These are phyloP conservation scores for Vultur gryphus DNA, from an alignment of 2,797 vertebrate genomes.

Conservation along the genomic window DNA sequence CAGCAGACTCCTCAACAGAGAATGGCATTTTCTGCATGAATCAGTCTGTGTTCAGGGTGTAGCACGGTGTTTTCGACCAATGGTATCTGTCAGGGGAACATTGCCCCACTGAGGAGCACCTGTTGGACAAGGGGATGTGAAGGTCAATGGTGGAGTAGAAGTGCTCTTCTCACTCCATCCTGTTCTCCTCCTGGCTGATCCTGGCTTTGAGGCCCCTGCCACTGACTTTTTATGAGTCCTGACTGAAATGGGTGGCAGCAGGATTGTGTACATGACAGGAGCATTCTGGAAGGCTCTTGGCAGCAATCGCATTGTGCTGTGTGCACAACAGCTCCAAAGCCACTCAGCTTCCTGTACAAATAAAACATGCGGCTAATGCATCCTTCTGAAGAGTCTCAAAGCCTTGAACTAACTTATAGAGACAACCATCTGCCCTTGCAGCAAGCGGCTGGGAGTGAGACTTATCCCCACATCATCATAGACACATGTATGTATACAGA, in stretches of 20 bases:
- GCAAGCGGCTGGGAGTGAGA: neutral
- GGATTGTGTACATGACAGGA: neutral
- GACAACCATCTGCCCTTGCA: neutral
- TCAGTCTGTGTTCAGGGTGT: accelerated
- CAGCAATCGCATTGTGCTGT: neutral
- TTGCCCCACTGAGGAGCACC: neutral
- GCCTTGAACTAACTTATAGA: neutral
- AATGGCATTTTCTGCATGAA: neutral
- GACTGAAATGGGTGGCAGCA: neutral
- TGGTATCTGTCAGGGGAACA: neutral
- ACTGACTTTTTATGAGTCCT: neutral
- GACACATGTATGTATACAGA: accelerated
- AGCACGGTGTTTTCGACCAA: neutral
- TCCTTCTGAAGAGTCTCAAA: neutral
- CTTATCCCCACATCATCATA: neutral
- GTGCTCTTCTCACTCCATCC: neutral
- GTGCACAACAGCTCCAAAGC: neutral
- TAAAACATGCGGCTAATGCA: neutral
- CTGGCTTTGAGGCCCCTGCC: neutral
- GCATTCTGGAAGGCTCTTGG: neutral
- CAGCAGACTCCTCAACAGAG: neutral
- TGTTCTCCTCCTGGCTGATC: neutral
- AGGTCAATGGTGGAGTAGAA: neutral
- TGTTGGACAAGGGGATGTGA: neutral
- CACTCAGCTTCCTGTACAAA: neutral